Conservation (phyloP, 2,113 vertebrate species). For the Pholis gunnellus region DNA sequence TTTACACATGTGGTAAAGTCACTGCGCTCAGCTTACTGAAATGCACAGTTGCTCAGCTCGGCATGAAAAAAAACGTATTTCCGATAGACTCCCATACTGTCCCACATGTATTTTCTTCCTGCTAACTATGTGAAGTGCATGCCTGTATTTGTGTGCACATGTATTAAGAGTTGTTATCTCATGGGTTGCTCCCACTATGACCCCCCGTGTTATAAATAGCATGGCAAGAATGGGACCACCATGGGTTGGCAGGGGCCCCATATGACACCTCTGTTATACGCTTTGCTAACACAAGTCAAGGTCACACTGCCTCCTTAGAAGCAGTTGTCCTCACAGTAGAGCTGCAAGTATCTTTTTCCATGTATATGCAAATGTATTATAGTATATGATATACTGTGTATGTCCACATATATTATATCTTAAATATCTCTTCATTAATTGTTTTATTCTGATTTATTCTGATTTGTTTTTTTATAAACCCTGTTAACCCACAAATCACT, state of each 20-base stretch:
- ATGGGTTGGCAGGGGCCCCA: constrained; percentile 40
- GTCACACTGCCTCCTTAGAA: constrained; percentile 9
- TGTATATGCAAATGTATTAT: neutral
- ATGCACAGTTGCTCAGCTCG: constrained; percentile 28
- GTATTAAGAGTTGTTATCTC: constrained; percentile 32
- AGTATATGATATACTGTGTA: neutral
- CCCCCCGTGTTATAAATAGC: constrained; percentile 62
- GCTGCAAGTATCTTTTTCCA: constrained; percentile 10
- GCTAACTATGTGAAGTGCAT: neutral
- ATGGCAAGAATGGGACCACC: constrained; percentile 39
- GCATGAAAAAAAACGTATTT: constrained; percentile 16
- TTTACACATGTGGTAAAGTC: constrained; percentile 65
- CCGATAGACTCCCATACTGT: constrained; percentile 1
- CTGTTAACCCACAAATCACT: neutral
- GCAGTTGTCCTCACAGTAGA: constrained; percentile 16
- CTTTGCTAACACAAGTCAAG: constrained; percentile 35
- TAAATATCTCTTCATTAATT: neutral
- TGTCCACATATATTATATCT: neutral
- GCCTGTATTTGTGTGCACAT: constrained; percentile 51
- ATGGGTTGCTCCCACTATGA: constrained; percentile 21
- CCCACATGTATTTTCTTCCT: neutral
- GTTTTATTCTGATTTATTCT: neutral
- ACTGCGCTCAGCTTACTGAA: constrained; percentile 47
- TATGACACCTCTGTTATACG: constrained; percentile 46
- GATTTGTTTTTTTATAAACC: neutral